Percentiles rank a stretch among this genome's conserved stretches.
These are phyloP conservation scores for Pseudorhiza aurosa DNA, from an alignment of 30 jellyfish, hydroid and myxozoan species.

Conservation along the genomic window DNA sequence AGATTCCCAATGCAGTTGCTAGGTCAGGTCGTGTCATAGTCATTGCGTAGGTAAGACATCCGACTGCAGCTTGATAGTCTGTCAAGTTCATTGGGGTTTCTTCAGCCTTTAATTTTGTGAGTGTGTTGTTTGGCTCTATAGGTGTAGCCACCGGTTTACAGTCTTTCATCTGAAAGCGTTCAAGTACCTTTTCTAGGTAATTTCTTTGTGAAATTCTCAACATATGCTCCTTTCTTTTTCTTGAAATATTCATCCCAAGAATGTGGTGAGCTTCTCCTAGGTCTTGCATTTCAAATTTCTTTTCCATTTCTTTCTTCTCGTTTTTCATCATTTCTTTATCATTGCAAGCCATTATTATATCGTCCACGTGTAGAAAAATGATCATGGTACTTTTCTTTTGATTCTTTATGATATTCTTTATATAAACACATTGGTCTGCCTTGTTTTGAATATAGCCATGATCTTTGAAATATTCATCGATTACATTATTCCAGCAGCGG, in stretches of 20 bases:
- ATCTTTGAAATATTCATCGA: conserved; percentile 30
- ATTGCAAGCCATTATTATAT: conserved; percentile 20
- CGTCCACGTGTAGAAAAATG: conserved; percentile 36
- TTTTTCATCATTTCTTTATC: conserved; percentile 10
- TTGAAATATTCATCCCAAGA: conserved; percentile 46
- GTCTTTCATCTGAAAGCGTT: conserved; percentile 68
- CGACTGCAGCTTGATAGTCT: conserved; percentile 47
- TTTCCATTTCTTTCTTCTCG: conserved; percentile 9
- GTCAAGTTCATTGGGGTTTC: conserved; percentile 38
- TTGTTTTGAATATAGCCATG: conserved; percentile 31
- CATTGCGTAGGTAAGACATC: conserved; percentile 57
- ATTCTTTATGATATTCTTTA: not conserved
- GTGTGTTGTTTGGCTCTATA: conserved; percentile 36
- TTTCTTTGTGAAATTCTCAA: too few species aligned
- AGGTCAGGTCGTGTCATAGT: conserved; percentile 65
- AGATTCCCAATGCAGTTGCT: conserved; percentile 62
- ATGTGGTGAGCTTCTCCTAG: conserved; percentile 34
- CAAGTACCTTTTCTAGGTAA: conserved; percentile 42
- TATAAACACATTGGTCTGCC: conserved; percentile 64
- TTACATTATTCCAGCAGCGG: conserved; percentile 59
- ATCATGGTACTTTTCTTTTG: conserved; percentile 14
- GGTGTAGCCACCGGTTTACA: conserved; percentile 66
- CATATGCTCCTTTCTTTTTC: too few species aligned
- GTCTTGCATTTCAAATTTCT: conserved; percentile 54
- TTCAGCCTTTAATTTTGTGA: conserved; percentile 36